phyloP scores from a whole-genome alignment of 1,140 invertebrate species.

The Copidosoma floridanum region DNA sequence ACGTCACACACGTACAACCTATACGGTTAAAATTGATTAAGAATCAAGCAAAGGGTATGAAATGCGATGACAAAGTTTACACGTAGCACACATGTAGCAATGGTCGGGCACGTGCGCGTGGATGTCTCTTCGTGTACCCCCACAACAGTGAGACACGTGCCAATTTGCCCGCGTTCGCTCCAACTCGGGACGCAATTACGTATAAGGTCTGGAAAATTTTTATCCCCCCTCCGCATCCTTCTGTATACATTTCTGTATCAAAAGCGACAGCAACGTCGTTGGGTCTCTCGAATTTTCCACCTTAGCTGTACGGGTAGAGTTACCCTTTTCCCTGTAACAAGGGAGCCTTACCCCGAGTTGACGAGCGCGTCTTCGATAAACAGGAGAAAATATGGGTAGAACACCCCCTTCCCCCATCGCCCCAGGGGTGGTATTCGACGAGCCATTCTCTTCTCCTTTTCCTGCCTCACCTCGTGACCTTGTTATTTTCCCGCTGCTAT shows the following conservation, averaged over 20 bases:
- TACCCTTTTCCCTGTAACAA: not conserved
- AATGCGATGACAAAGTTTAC: too few relatives aligned
- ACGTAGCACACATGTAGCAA: too few relatives aligned
- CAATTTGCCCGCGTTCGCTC: not conserved
- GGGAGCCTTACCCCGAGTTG: not conserved
- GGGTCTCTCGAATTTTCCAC: not conserved
- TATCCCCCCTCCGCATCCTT: too few relatives aligned
- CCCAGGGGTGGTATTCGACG: too few relatives aligned
- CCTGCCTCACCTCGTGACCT: not conserved
- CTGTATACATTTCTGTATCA: not conserved
- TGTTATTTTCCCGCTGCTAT: not conserved
- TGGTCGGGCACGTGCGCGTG: too few relatives aligned
- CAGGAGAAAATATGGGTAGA: conserved; percentile 2
- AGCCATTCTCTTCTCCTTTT: not conserved
- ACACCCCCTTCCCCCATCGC: not conserved
- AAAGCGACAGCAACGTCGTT: not conserved
- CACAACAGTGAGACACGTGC: too few relatives aligned
- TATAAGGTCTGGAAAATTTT: not conserved
- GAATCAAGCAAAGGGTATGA: too few relatives aligned
- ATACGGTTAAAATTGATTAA: too few relatives aligned
- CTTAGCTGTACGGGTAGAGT: not conserved
- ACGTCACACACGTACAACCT: too few relatives aligned
- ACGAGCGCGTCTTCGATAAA: conserved; percentile 7
- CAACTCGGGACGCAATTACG: not conserved
- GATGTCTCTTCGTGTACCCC: too few relatives aligned